These are phyloP conservation scores for Nothocercus julius DNA, from an alignment of 2,113 vertebrate species.

Conservation along the genomic window DNA sequence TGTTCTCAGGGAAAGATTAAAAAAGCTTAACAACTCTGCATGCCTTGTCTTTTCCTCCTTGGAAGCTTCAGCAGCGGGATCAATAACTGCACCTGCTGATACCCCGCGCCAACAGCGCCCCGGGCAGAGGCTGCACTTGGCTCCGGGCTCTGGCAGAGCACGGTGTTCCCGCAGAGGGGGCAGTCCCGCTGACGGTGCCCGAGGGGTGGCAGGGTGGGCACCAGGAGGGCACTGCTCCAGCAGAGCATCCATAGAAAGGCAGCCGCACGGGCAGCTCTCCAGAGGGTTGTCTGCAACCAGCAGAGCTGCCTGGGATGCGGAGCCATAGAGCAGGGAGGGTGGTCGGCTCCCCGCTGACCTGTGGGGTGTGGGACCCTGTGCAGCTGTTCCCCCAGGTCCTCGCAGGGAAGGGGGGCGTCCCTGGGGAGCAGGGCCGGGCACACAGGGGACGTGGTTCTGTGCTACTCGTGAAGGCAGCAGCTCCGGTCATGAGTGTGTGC, in stretches of 20 bases:
- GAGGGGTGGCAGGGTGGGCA: background rate
- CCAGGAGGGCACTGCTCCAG: background rate
- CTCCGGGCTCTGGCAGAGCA: too few species aligned
- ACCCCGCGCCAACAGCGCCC: too few species aligned
- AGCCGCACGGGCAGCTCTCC: background rate
- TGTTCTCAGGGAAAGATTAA: background rate
- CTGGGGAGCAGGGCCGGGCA: background rate
- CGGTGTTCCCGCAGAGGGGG: too few species aligned
- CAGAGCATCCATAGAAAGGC: background rate
- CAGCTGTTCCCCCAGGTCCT: too few species aligned
- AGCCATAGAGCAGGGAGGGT: background rate
- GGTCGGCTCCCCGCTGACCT: background rate
- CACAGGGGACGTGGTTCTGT: background rate
- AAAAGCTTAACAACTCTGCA: background rate
- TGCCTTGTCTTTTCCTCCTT: background rate
- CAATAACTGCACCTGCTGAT: background rate
- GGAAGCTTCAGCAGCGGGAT: background rate
- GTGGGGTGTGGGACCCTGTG: background rate
- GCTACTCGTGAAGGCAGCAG: background rate
- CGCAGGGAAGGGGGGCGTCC: background rate
- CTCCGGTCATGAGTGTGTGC: background rate
- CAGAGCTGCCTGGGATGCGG: background rate
- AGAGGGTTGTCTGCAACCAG: background rate
- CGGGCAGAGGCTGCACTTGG: too few species aligned
- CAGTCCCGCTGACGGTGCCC: background rate